Conservation (phyloP, 2,797 vertebrate genomes). For the Pseudochirops corinnae region DNA sequence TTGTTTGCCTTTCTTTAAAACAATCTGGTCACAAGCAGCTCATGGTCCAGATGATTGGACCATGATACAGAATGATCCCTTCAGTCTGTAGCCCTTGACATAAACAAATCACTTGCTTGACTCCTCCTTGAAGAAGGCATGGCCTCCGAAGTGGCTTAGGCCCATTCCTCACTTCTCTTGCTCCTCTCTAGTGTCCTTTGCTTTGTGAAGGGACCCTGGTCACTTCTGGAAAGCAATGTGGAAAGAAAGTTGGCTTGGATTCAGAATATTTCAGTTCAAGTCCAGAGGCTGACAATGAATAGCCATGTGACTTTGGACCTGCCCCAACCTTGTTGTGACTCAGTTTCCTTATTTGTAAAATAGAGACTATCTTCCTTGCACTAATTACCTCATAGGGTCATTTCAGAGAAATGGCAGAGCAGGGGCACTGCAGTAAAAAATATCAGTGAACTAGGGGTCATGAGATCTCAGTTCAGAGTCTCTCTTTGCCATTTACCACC, state of each 20-base stretch:
- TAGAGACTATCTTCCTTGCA: background rate
- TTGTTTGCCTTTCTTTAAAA: background rate
- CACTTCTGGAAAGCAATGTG: background rate
- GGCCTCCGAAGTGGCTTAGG: background rate
- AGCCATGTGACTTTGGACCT: background rate
- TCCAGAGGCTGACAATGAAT: background rate
- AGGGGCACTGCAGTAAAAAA: background rate
- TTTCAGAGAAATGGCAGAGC: background rate
- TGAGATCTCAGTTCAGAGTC: background rate
- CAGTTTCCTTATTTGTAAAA: background rate
- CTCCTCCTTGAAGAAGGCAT: background rate
- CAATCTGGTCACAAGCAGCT: background rate
- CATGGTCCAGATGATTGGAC: accelerated
- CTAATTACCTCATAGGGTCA: background rate
- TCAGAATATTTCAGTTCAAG: background rate
- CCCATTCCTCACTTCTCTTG: background rate
- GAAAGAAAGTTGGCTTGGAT: background rate
- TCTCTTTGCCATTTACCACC: background rate
- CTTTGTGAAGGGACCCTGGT: background rate
- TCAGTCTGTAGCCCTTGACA: background rate
- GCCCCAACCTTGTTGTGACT: background rate
- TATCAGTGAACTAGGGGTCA: background rate
- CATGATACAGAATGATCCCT: background rate
- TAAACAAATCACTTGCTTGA: accelerated
- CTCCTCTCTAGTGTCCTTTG: background rate